Evolutionary conservation across 2,113 vertebrate genomes (phyloP), one percentile per base, ranked within the genome.

Genomic region (Pseudopodoces humilis): DNA sequence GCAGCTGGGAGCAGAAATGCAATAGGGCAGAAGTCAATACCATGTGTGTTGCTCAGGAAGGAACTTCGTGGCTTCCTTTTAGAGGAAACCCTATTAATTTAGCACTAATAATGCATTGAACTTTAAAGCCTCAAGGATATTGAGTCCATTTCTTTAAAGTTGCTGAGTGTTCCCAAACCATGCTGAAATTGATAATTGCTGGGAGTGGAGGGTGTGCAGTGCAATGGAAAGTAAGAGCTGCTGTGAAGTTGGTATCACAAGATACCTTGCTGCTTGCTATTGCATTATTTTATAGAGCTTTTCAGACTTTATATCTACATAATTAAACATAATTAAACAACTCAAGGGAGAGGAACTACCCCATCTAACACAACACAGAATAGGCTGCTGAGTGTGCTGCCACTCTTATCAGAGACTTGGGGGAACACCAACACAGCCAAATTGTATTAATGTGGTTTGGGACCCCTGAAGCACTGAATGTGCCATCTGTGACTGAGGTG

Each of bases 41-140:
- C 3, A 0, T 43, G 8, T 44, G 50, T 93, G 71, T 81, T 94
- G 70, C 84, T 91, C 53, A 90, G 91, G 87, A 95, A 96, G 96
- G 93, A 95, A 91, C 84, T 93, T 23, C 9, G 80, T 72, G 84
- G 93, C 94, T 97, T 96, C 85, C 92, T 96, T 93, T 83, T 60
- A 86, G 70, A 95, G 88, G 88, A 96, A 96, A 75, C 76, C 60
- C 79, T 96, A 92, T 94, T 96, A 96, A 96, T 95, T 97, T 83
- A 75, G 41, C 88, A 94, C 95, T 96, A 95, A 96, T 93, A 96
- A 96, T 94, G 39, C 79, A 96, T 83, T 92, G 68, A 81, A 90
- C 71, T 88, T 80, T 86, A 91, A 81, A 96, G 87, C 60, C 64
- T 96, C 33, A 77, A 93, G 85, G 79, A 90, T 95, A 90, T 86